Evolutionary conservation across 2,797 vertebrate species (phyloP).

Genomic region (Myotis daubentonii): DNA sequence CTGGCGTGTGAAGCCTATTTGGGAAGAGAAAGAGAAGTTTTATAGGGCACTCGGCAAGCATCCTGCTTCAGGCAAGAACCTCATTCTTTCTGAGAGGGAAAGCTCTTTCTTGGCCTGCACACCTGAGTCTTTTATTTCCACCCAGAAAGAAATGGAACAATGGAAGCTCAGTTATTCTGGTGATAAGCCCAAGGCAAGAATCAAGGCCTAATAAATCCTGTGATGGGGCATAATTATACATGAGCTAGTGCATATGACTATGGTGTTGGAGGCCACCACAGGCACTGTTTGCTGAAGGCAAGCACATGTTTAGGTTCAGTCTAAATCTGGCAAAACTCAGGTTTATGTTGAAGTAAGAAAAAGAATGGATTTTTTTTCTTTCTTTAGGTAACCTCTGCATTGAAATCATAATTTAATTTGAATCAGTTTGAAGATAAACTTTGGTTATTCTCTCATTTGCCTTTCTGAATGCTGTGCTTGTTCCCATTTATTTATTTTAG

Average conservation of each 20-base stretch:
- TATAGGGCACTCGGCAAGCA: slow-evolving; percentile 73
- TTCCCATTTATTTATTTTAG: not conserved
- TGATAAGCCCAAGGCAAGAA: slow-evolving; percentile 20
- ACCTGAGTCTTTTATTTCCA: slow-evolving; percentile 62
- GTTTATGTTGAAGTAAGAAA: not conserved
- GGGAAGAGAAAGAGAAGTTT: slow-evolving; percentile 71
- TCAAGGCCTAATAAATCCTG: not conserved
- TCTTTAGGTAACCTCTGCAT: not conserved
- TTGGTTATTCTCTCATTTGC: not conserved
- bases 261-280: not conserved
- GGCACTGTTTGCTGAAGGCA: not conserved
- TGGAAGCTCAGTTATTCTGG: slow-evolving; percentile 30
- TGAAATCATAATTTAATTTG: slow-evolving; percentile 28
- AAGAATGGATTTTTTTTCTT: not conserved
- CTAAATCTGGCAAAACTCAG: not conserved
- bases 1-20: slow-evolving; percentile 72
- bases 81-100: slow-evolving; percentile 51
- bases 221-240: not conserved
- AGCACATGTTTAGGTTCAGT: not conserved
- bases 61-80: slow-evolving; percentile 63
- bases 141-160: slow-evolving; percentile 22
- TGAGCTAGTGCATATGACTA: not conserved
- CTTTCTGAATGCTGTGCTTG: not conserved
- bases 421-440: slow-evolving; percentile 13
- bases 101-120: slow-evolving; percentile 12